These are phyloP conservation scores for Falco rusticolus DNA, from an alignment of 2,797 vertebrate genomes.

Conservation along the genomic window DNA sequence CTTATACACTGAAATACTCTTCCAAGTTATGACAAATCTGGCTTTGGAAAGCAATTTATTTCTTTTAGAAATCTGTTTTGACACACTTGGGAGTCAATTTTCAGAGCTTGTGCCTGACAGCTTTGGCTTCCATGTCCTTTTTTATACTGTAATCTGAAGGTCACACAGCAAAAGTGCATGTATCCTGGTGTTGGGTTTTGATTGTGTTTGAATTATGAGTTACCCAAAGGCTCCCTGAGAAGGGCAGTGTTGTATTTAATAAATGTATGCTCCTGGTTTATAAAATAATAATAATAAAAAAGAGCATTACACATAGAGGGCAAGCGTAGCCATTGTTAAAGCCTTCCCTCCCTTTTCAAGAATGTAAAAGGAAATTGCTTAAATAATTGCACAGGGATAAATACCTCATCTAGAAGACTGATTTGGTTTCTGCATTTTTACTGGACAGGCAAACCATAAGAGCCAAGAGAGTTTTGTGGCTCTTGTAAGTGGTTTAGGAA, in stretches of 20 bases:
- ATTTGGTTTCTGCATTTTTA: neutral
- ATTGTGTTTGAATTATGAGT: neutral
- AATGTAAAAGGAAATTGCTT: neutral
- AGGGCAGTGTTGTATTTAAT: neutral
- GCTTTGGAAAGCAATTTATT: conserved; percentile 1
- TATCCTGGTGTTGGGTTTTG: neutral
- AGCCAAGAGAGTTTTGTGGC: neutral
- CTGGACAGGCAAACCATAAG: neutral
- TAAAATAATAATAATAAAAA: neutral
- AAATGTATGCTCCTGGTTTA: neutral
- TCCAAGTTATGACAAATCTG: conserved; percentile 2
- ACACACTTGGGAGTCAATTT: neutral
- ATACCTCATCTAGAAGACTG: neutral
- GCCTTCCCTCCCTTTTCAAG: neutral
- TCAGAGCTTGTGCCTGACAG: neutral
- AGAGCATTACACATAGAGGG: neutral
- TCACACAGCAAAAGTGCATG: neutral
- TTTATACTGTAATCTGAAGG: neutral
- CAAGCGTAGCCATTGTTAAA: neutral
- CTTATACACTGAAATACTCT: neutral
- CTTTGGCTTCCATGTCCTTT: neutral
- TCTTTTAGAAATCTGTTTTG: conserved; percentile 10
- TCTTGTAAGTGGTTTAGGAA: neutral
- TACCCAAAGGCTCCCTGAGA: neutral
- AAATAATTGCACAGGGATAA: neutral